Base-by-base conservation (phyloP, 2,797 vertebrate genomes). In the Hemitrygon akajei region DNA sequence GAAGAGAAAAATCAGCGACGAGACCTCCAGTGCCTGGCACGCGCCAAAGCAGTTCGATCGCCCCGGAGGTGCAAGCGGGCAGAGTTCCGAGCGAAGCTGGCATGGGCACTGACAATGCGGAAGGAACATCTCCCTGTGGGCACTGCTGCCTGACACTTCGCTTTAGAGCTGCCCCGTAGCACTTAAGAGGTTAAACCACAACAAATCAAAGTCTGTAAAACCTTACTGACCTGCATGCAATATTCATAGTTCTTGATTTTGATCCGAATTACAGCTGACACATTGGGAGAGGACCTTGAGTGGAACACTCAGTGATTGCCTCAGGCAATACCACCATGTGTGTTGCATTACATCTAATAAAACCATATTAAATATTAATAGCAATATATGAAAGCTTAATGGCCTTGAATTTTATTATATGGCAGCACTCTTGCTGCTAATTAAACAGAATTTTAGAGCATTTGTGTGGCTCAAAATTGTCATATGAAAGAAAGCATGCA, bases 361-460 rank as follows among this genome's bases (percentile, higher is more conserved):
- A 93, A 93, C 91, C 69, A n/a, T n/a, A 93, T 93, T 73, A 93
- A 93, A 93, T 93, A 93, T 93, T 93, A 93, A 93, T 58, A 75
- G 71, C 37, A 93, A 93, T 76, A 93, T 76, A 76, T 93, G 71
- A 75, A 93, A 76, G 27, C 91, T 93, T 93, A 93, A 93, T 93
- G 91, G 91, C 69, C 47, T 56, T 56, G 91, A 93, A 47, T 93
- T 89, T 89, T 66, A 89, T 89, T 89, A 89, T 89, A 89, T 89
- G 86, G 60, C 60, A 89, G 60, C n/a, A 89, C 60, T 89, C 60
- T 7, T 2, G 34, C n/a, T 89, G 60, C 86, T 89, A 89, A 47
- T 93, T 93, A 73, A 75, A 56, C 91, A 76, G 91, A 75, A 56
- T 56, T 40, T 93, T 47, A 76, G 73, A 93, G 71, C 71, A n/a